A percentile compares a stretch with the other conserved stretches of the same genome.
Evolutionary conservation across 2,888 invertebrate species (phyloP).

Genomic region (Patella caerulea): DNA sequence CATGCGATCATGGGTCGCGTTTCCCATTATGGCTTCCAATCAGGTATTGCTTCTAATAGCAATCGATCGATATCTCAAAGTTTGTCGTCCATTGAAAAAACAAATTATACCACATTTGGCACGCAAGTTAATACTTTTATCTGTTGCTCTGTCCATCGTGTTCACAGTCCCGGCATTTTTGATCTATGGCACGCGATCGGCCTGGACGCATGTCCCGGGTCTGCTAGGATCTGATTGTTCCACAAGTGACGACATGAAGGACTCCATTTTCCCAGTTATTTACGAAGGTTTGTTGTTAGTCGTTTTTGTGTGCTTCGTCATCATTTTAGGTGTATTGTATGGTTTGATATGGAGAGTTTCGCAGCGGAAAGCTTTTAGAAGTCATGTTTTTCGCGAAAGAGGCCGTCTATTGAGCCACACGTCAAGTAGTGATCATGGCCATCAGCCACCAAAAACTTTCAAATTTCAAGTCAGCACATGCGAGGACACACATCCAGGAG

Average conservation of each 20-base stretch:
- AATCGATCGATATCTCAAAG: slow-evolving; percentile 52
- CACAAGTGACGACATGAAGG: slow-evolving; percentile 39
- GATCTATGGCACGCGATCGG: slow-evolving; percentile 46
- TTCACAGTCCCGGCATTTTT: slow-evolving; percentile 51
- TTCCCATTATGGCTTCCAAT: slow-evolving; percentile 52
- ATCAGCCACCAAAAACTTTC: too few species aligned
- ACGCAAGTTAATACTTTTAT: slow-evolving; percentile 41
- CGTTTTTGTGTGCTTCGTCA: slow-evolving; percentile 41
- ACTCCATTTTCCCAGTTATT: slow-evolving; percentile 42
- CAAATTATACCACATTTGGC: slow-evolving; percentile 45
- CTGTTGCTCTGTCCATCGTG: slow-evolving; percentile 41
- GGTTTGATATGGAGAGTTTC: slow-evolving; percentile 39
- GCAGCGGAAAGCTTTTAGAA: slow-evolving; percentile 21
- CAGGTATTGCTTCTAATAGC: slow-evolving; percentile 54
- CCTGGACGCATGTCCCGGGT: slow-evolving; percentile 36
- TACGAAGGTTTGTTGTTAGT: slow-evolving; percentile 47
- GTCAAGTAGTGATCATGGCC: too few species aligned
- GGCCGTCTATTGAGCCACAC: background rate
- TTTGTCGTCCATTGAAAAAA: slow-evolving; percentile 52
- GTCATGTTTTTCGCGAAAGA: slow-evolving; percentile 18
- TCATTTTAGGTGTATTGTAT: slow-evolving; percentile 44
- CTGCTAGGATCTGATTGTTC: slow-evolving; percentile 55
- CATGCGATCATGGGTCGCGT: slow-evolving; percentile 48
- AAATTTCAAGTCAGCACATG: too few species aligned
- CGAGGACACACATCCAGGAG: too few species aligned